phyloP scores from a whole-genome alignment of 2,888 invertebrate species.

The Incurvaria masculella region DNA sequence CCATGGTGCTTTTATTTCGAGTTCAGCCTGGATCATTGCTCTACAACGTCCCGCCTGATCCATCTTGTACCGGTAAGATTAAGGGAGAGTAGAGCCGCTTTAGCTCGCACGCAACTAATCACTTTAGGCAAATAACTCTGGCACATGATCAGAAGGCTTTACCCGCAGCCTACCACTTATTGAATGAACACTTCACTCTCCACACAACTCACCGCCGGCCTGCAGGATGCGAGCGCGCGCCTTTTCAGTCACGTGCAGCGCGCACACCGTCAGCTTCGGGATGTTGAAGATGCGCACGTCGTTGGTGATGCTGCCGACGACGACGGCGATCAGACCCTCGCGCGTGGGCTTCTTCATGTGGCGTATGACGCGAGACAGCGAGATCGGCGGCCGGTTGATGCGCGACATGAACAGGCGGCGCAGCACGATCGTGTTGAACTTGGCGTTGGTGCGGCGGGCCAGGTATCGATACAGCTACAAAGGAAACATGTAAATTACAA shows the following conservation, averaged over 20 bases:
- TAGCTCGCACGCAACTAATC: too few relatives aligned
- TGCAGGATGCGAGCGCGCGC: conserved; percentile 95
- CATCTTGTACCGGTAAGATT: too few relatives aligned
- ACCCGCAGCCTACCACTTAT: neutral
- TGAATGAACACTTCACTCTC: too few relatives aligned
- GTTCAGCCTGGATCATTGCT: too few relatives aligned
- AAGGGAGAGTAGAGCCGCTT: too few relatives aligned
- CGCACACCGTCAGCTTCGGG: conserved; percentile 93
- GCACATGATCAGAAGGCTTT: neutral
- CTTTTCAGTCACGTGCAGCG: conserved; percentile 89
- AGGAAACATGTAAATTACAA: conserved; percentile 23
- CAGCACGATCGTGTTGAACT: conserved; percentile 94
- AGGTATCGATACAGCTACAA: conserved; percentile 93
- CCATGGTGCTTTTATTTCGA: too few relatives aligned
- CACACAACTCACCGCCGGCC: conserved; percentile 73
- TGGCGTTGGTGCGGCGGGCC: conserved; percentile 92
- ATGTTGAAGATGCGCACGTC: conserved; percentile 88
- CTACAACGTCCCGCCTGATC: too few relatives aligned
- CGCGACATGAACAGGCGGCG: conserved; percentile 97
- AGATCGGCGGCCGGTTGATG: conserved; percentile 92
- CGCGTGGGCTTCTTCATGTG: conserved; percentile 85
- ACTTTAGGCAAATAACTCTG: too few relatives aligned
- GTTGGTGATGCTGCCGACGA: conserved; percentile 95
- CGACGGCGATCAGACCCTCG: conserved; percentile 83
- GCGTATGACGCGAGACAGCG: conserved; percentile 81